These are phyloP conservation scores for Arrhopalites spinosus DNA, from an alignment of 2,888 invertebrate species.

Conservation along the genomic window DNA sequence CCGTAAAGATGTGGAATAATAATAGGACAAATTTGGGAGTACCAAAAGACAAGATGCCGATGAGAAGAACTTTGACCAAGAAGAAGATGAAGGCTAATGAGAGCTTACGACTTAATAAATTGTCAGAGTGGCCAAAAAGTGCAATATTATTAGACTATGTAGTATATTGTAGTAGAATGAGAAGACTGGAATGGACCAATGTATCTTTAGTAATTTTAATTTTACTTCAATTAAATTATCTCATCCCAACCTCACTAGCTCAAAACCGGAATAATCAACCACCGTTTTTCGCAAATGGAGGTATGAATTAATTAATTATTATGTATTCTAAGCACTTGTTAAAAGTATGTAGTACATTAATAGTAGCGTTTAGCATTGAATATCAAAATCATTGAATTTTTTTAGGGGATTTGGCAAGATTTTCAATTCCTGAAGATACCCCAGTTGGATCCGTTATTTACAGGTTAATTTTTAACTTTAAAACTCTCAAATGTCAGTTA, in stretches of 20 bases:
- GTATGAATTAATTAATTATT: too few relatives aligned
- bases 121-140: not conserved
- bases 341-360: too few relatives aligned
- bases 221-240: not conserved
- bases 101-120: not conserved
- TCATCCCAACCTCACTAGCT: not conserved
- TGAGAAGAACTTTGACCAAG: too few relatives aligned
- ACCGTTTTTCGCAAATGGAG: conserved; percentile 70
- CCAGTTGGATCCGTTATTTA: conserved; percentile 76
- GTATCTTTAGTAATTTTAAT: not conserved
- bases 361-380: too few relatives aligned
- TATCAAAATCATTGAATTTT: too few relatives aligned
- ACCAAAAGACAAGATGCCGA: too few relatives aligned
- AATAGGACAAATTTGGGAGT: too few relatives aligned
- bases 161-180: not conserved
- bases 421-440: conserved; percentile 75
- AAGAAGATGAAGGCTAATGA: not conserved
- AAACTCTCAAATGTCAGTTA: too few relatives aligned
- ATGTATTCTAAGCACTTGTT: too few relatives aligned
- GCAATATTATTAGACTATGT: not conserved
- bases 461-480: conserved; percentile 61
- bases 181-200: not conserved
- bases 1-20: too few relatives aligned
- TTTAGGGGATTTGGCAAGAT: conserved; percentile 74
- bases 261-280: conserved; percentile 64